Evolutionary conservation across 2,797 vertebrate genomes (phyloP), one percentile per base, ranked within the genome.

Genomic region (Clarias fuscus): DNA sequence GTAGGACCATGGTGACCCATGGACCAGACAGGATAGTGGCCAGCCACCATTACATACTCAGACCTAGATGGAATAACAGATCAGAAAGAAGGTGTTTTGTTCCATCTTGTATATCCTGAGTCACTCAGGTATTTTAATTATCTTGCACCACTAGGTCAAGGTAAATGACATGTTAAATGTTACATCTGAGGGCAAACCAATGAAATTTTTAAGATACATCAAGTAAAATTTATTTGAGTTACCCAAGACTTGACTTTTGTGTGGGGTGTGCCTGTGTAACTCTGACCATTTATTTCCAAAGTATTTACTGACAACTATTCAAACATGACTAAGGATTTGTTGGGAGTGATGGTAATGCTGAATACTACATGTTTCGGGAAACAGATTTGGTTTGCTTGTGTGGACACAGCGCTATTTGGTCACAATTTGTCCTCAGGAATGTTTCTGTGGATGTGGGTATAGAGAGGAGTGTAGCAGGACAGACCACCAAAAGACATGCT

Each of bases 11-110:
- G 94, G 85, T 94, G 86, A 6, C 94, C 94, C 1, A 95, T 92
- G n/a, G 94, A 94, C 94, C 94, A 94, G 22, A 95, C 92, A 1
- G 94, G 94, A 85, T 94, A 95, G 75, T 95, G 94, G 71, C 94
- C 94, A 17, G 93, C 94, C 70, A 94, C 94, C 78, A 94, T 61
- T 5, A 95, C 85, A 61, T 91, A 95, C 67, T 94, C 93, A 43
- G 94, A 93, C 91, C 93, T 95, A 65, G 27, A 83, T 24, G 40
- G 1, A 85, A 70, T 30, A 84, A 73, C 6, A 68, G 65, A 40
- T 43, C 17, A 56, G 17, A 68, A 40, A 30, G 22, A 48, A 18
- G 4, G 6, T 43, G 5, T 37, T 77, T 33, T 22, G 4, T 30
- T 53, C 30, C 1, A 2, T 20, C 18, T 22, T 43, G 71, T 24